These are phyloP conservation scores for Planiliza haematocheilus DNA, from an alignment of 2,113 vertebrate species.

Conservation along the genomic window DNA sequence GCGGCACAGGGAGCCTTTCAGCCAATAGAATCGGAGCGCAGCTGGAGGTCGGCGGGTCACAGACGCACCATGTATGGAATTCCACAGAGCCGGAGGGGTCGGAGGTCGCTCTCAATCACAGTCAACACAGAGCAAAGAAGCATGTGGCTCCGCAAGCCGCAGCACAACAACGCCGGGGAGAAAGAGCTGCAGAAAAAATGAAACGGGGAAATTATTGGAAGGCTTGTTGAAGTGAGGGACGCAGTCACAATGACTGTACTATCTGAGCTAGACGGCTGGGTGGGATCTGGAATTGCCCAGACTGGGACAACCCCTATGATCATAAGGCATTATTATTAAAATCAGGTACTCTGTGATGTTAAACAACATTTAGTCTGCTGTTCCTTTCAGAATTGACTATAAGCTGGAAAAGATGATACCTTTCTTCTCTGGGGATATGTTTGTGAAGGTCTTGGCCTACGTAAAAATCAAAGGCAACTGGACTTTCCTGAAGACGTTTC, in stretches of 20 bases:
- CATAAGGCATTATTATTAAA: too few relatives aligned
- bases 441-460: too few relatives aligned
- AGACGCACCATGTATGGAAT: slow-evolving; percentile 79
- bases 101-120: slow-evolving; percentile 76
- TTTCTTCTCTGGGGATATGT: neutral
- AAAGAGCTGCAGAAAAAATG: slow-evolving; percentile 8
- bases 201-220: slow-evolving; percentile 35
- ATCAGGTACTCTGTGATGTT: too few relatives aligned
- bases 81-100: slow-evolving; percentile 72
- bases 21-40: slow-evolving; percentile 72
- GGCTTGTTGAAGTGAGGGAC: neutral
- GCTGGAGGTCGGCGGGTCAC: slow-evolving; percentile 67
- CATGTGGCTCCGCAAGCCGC: slow-evolving; percentile 45
- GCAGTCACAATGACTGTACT: neutral
- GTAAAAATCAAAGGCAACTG: too few relatives aligned
- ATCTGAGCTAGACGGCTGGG: neutral
- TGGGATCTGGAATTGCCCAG: neutral
- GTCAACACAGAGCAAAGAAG: slow-evolving; percentile 60
- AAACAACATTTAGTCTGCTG: too few relatives aligned
- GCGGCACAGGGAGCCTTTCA: slow-evolving; percentile 66
- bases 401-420: neutral
- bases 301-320: neutral
- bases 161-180: slow-evolving; percentile 57
- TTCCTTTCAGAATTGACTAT: neutral
- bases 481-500: too few relatives aligned